Evolutionary conservation across 2,888 invertebrate species (phyloP), one percentile per base, ranked within the genome.

Genomic region (Arctia plantaginis): DNA sequence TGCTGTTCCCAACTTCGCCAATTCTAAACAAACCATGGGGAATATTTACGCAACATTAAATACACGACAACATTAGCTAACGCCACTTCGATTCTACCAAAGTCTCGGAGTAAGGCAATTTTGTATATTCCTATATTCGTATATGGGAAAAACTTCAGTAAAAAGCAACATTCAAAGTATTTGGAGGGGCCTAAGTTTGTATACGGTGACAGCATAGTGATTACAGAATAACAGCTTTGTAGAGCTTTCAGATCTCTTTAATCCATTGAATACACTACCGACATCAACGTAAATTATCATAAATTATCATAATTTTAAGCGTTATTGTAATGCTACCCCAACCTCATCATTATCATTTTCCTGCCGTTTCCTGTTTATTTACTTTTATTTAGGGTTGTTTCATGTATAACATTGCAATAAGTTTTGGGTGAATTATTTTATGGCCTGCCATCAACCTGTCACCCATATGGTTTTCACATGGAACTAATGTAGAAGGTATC

Each of bases 41-140:
- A 59, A 23, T 51, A 23, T 69, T 69, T 44, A 59, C 47, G 41
- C 15, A 59, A 51, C 70, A 69, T 66, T 65, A 74, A 30, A 51
- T 27, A 65, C 35, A 55, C 35, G 55, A 69, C 33, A 55, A 51
- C 23, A 33, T 35, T 39, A 69, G 35, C 55, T 3, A 33, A 15
- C 13, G 69, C 33, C 55, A 55, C n/a, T 69, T 27, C 35, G n/a
- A 18, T 55, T 18, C 35, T 55, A 33, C 27, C 15, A 30, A 18
- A 62, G 30, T 62, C 1, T 30, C 8, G 7, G 30, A 30, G 27
- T 8, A 30, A 30, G 1, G 62, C 18, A 30, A 8, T 30, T 30
- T 18, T 30, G 15, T 62, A 30, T 30, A 30, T 18, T 8, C 0
- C 30, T 47, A 18, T 47, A 1, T 62, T 18, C 18, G 15, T 59